A percentile compares a stretch with the other conserved stretches of the same genome.
Conservation (phyloP, 2,797 vertebrate genomes). For the Cyprinella venusta region DNA sequence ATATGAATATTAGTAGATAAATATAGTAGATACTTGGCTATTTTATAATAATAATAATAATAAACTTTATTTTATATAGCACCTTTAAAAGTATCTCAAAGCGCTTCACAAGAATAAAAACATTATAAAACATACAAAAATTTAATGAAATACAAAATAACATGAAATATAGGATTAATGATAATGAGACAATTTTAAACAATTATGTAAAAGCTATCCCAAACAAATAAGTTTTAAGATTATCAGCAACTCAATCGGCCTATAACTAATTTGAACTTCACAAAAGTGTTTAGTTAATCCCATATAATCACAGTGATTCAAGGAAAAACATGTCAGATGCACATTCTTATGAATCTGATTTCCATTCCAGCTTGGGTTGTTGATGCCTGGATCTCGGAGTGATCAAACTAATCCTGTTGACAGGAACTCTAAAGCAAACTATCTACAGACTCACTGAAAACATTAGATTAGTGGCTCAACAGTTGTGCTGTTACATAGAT, state of each 20-base stretch:
- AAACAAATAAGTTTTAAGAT: too few species aligned
- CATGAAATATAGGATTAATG: too few species aligned
- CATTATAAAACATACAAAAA: too few species aligned
- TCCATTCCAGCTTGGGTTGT: background rate
- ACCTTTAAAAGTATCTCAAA: too few species aligned
- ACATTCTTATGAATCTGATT: background rate
- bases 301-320: background rate
- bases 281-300: background rate
- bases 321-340: background rate
- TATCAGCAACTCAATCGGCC: background rate
- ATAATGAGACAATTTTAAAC: too few species aligned
- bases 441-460: constrained; percentile 61
- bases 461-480: constrained; percentile 67
- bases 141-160: too few species aligned
- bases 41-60: too few species aligned
- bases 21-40: too few species aligned
- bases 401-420: constrained; percentile 71
- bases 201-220: too few species aligned
- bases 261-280: background rate
- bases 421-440: constrained; percentile 60
- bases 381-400: background rate
- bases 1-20: background rate
- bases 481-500: constrained; percentile 58
- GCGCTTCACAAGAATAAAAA: too few species aligned
- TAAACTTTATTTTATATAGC: too few species aligned